Evolutionary conservation across 2,797 vertebrate genomes (phyloP).

Genomic region (Odontamblyopus lacepedii): DNA sequence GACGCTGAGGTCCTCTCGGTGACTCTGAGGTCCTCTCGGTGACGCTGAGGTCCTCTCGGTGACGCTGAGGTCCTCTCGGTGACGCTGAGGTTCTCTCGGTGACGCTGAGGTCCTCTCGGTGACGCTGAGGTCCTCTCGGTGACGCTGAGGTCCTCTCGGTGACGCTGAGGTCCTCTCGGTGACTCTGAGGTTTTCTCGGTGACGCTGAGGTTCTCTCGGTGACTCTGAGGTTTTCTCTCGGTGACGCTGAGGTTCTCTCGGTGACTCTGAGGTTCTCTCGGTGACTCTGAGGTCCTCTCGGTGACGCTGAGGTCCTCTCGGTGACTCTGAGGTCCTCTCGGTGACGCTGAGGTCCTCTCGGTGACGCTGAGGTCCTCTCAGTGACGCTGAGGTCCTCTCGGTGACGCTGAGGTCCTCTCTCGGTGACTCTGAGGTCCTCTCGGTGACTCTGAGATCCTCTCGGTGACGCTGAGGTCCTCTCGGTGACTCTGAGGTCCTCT

Average conservation of each 20-base stretch:
- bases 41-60: not conserved
- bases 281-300: not conserved
- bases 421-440: not conserved
- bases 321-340: not conserved
- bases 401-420: not conserved
- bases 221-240: not conserved
- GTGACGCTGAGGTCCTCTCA: not conserved
- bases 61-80: not conserved
- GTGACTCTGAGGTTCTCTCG: not conserved
- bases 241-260: not conserved
- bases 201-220: not conserved
- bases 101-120: not conserved
- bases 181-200: not conserved
- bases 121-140: not conserved
- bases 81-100: not conserved
- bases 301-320: not conserved
- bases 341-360: not conserved
- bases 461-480: not conserved
- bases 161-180: constrained; percentile 72
- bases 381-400: not conserved
- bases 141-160: constrained; percentile 7
- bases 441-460: not conserved
- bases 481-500: not conserved
- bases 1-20: not conserved
- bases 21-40: not conserved